These are phyloP conservation scores for Chaetoderma sp. DNA, from an alignment of 2,888 invertebrate genomes.

Conservation along the genomic window DNA sequence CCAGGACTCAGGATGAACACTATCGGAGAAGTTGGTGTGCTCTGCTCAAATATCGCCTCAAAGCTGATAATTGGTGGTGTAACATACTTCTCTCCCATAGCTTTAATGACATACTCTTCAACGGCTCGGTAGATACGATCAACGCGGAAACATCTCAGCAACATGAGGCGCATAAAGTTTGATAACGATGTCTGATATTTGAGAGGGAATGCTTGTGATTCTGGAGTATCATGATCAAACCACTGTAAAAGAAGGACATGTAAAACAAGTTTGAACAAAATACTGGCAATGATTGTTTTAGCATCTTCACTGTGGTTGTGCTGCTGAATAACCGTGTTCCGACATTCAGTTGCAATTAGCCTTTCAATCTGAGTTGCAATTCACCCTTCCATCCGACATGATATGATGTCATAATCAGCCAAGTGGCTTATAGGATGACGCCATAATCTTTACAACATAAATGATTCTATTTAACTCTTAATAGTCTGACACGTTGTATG, in stretches of 20 bases:
- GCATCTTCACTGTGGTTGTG: no score
- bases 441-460: no score
- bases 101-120: conserved; percentile 82
- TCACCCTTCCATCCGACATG: no score
- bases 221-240: conserved; percentile 88
- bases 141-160: conserved; percentile 88
- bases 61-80: conserved; percentile 89
- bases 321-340: no score
- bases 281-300: no score
- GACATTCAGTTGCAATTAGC: no score
- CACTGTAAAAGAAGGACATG: conserved; percentile 75
- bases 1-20: conserved; percentile 71
- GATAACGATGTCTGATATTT: conserved; percentile 77
- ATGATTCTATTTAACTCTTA: no score
- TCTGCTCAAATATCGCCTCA: conserved; percentile 87
- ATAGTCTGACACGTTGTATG: no score
- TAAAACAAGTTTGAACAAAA: background rate
- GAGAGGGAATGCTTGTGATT: conserved; percentile 79
- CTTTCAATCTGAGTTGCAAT: no score
- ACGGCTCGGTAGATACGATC: conserved; percentile 90
- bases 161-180: conserved; percentile 80
- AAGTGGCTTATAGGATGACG: no score
- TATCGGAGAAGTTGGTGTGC: conserved; percentile 76
- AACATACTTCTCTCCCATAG: conserved; percentile 89
- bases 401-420: no score